Base-by-base conservation (phyloP, 2,113 vertebrate genomes). In the Xiphophorus hellerii region DNA sequence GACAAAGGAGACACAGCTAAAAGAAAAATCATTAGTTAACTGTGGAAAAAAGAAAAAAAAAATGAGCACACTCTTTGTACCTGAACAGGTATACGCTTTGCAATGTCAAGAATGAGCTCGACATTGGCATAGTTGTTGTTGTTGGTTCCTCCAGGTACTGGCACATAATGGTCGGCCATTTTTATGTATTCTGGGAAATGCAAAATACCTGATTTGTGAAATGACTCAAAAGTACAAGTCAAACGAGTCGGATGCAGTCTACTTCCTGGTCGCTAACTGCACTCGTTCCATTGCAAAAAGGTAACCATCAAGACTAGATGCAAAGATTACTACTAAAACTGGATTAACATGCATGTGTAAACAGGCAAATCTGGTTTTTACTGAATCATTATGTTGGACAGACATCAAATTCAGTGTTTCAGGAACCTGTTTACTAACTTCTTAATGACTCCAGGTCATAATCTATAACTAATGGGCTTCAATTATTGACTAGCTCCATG, bases 51-150 rank as follows among this genome's bases (percentile, higher is more conserved):
- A 11, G 1, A 37, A 37, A 37, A n/a, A n/a, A n/a, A 11, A 11
- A 13, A 10, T 44, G 3, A 10, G 51, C 22, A 58, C 5, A 8
- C 54, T 28, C 12, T 17, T 25, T 11, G n/a, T 96, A 98, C 97
- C 96, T 99, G 97, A 62, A 99, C 98, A 11, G 97, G 98, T 78
- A 99, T 99, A 31, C 98, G 95, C 90, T 98, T 99, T 1, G 98
- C 98, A 73, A 99, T 99, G 71, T 99, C 98, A 42, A 99, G 92
- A 90, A 99, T 99, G 83, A 99, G 95, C 82, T 99, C 98, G 70
- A 99, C 98, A 1, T 99, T 99, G 71, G 98, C 98, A 78, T 99
- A 99, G 92, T 99, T 99, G 91, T 99, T 99, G 92, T 99, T 99
- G 88, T 99, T 99, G 5, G 97, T 95, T 60, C 98, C 98, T 89